These are phyloP conservation scores for Hydra vulgaris DNA, from an alignment of 30 jellyfish, hydroid and myxozoan genomes.

Conservation along the genomic window DNA sequence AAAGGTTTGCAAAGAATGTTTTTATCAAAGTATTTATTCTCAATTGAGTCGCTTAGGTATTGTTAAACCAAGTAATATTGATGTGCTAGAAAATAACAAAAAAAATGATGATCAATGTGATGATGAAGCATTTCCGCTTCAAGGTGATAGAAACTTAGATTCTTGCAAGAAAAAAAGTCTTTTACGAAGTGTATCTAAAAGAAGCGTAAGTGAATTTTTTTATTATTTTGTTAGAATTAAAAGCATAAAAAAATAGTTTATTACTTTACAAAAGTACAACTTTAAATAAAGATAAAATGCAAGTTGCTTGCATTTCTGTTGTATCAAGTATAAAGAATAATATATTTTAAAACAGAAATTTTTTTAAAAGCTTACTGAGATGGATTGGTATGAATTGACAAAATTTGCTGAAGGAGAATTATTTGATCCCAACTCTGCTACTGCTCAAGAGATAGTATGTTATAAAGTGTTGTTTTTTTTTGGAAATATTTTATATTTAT, in stretches of 20 bases:
- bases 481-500: too few species aligned
- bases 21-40: constrained; percentile 22
- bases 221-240: neutral
- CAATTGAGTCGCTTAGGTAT: constrained; percentile 29
- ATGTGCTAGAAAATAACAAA: constrained; percentile 11
- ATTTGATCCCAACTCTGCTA: constrained; percentile 28
- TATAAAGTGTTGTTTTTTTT: neutral
- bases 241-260: neutral
- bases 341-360: neutral
- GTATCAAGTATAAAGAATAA: too few species aligned
- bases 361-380: constrained; percentile 51
- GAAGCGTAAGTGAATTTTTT: constrained; percentile 34
- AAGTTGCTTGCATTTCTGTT: too few species aligned
- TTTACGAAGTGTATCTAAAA: constrained; percentile 33
- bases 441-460: constrained; percentile 58
- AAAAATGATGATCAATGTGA: constrained; percentile 13
- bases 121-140: constrained; percentile 5
- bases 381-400: constrained; percentile 88
- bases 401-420: constrained; percentile 43
- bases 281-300: too few species aligned
- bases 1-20: constrained; percentile 31
- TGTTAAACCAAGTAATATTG: constrained; percentile 17
- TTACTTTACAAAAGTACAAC: too few species aligned
- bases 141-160: neutral
- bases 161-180: constrained; percentile 3